Base-by-base conservation (phyloP, 2,797 vertebrate species). In the Anguilla anguilla region DNA sequence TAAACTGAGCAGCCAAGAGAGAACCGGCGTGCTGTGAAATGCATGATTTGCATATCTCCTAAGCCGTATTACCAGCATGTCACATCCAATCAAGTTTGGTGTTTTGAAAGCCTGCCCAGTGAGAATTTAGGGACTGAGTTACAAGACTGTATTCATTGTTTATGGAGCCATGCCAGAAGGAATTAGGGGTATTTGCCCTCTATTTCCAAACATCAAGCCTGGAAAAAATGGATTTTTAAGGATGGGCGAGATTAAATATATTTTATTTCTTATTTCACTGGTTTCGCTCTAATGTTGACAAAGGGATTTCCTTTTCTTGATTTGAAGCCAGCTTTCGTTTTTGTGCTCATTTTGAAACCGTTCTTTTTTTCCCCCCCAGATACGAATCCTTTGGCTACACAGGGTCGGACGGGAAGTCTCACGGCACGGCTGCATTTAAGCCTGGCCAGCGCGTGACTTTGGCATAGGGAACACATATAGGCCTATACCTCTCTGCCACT, bases 381-480 rank as follows among this genome's bases (percentile, higher is more conserved):
- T 99, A 98, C 88, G 97, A 98, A 91, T 94, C 92, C 59, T 99
- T 99, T 93, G 95, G 95, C 22, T 95, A 95, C 91, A 95, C 93
- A 83, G 96, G 94, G 13, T 43, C 74, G 91, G 97, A 95, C 64
- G 94, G 95, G 86, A 97, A 95, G 92, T 92, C 91, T 90, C 94
- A 92, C 90, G 94, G 89, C 85, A 89, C 92, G 0, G 67, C 93
- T 91, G 86, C 91, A 0, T 95, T 97, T 86, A 96, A 93, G 94
- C 95, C 97, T 88, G 97, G 97, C 92, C 97, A 98, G 85, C 97
- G 96, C 95, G 97, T 99, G 0, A 99, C 98, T 83, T 93, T 99
- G 91, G 98, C 98, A 11, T 99, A 95, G 94, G 59, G 13, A 19
- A 22, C 3, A 57, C 83, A 28, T 22, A n/a, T 13, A 49, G 77